Evolutionary conservation across 2,888 invertebrate species (phyloP), one percentile per base, ranked within the genome.

Genomic region (Drosophila macrospina): DNA sequence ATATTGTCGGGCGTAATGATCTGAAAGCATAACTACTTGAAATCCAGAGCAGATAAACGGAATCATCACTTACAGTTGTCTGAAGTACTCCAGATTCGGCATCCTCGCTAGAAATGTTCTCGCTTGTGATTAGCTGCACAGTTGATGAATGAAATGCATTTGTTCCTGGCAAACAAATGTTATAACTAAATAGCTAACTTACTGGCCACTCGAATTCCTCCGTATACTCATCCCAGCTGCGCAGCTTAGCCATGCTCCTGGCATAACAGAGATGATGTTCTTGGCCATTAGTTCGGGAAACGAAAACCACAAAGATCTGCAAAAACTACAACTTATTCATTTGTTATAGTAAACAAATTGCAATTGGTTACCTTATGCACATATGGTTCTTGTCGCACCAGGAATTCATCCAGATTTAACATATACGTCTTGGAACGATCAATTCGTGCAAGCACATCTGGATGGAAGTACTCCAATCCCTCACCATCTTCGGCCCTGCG

Each of bases 331-430:
- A 11, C 0, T 15, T 13, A n/a, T 10, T 4, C 20, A 16, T 15
- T 7, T 16, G 0, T 7, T 1, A 15, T 8, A 16, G 11, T 7
- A 10, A 24, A 11, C 2, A 5, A 13, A 1, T 13, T 1, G 0
- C 4, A 0, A 10, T 8, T 8, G 4, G 8, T 16, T n/a, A 77
- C 74, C 59, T 74, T 74, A 11, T 78, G 78, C 6, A 74, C 56
- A 26, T 74, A 78, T 0, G 74, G 74, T 15, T 73, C 74, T 42
- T 78, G 74, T 11, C 74, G 59, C 41, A 78, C 63, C 30, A 63
- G 5, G 0, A 78, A 63, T 32, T 74, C 74, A 26, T 74, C 78
- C 56, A 74, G 50, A 8, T 73, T 68, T 0, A 74, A 34, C 48
- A 73, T 73, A 8, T 78, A 78, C 0, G 74, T 73, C 10, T 74